These are phyloP conservation scores for Philypnodon macrostomus DNA, from an alignment of 2,797 vertebrate species.

Conservation along the genomic window DNA sequence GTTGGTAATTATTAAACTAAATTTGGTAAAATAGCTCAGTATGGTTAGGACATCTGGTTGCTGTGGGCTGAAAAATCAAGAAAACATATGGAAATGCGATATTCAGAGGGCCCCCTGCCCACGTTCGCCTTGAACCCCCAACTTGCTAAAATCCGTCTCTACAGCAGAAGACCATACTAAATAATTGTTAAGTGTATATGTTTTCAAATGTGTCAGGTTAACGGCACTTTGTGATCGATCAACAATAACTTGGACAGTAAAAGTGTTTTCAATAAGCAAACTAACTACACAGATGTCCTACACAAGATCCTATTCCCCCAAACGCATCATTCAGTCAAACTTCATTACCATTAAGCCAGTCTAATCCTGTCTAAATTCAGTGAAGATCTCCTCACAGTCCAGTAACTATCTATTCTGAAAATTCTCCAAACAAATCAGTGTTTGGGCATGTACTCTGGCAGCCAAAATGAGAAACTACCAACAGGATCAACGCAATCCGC, in stretches of 20 bases:
- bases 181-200: no score
- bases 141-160: no score
- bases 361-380: slow-evolving; percentile 8
- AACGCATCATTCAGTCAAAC: background rate
- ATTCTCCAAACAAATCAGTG: background rate
- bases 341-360: slow-evolving; percentile 8
- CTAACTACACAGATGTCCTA: background rate
- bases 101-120: no score
- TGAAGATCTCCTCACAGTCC: slow-evolving; percentile 4
- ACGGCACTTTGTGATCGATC: background rate
- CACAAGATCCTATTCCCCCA: background rate
- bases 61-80: no score
- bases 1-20: no score
- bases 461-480: slow-evolving; percentile 5
- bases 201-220: background rate
- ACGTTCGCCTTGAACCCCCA: no score
- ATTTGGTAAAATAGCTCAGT: no score
- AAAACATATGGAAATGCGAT: no score
- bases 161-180: no score
- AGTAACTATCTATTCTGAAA: slow-evolving; percentile 1
- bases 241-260: background rate
- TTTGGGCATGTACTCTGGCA: slow-evolving; percentile 1
- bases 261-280: background rate
- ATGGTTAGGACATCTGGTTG: no score
- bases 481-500: slow-evolving; percentile 12